phyloP scores from a whole-genome alignment of 1,140 invertebrate species.

The Drosophila miranda region DNA sequence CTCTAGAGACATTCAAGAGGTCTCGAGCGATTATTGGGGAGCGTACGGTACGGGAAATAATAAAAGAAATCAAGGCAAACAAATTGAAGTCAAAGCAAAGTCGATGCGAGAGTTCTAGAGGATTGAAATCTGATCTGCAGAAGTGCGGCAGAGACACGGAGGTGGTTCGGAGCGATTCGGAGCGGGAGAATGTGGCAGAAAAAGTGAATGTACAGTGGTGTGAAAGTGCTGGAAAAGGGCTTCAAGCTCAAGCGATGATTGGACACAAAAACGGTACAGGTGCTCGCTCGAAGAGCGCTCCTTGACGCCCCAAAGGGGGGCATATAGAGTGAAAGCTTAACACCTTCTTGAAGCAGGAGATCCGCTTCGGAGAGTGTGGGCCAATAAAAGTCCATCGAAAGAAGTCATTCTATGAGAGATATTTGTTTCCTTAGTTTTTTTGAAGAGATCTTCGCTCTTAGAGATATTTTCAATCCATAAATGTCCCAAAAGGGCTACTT shows the following conservation, averaged over 20 bases:
- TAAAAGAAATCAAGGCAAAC: slow-evolving; percentile 46
- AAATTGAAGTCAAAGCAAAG: slow-evolving; percentile 34
- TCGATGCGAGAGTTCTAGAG: slow-evolving; percentile 13
- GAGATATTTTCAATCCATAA: too few relatives aligned
- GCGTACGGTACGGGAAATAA: slow-evolving; percentile 31
- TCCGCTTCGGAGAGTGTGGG: too few relatives aligned
- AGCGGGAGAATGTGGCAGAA: slow-evolving; percentile 25
- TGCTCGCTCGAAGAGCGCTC: background rate
- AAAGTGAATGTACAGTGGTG: slow-evolving; percentile 44
- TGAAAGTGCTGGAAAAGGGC: slow-evolving; percentile 25
- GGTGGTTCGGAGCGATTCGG: background rate
- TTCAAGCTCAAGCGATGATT: slow-evolving; percentile 20
- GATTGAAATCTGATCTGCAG: slow-evolving; percentile 39
- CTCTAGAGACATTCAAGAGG: slow-evolving; percentile 18
- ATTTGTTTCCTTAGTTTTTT: too few relatives aligned
- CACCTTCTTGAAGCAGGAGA: too few relatives aligned
- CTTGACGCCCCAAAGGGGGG: too few relatives aligned
- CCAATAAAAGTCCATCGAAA: too few relatives aligned
- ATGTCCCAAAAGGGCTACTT: too few relatives aligned
- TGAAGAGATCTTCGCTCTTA: too few relatives aligned
- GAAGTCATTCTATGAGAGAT: too few relatives aligned
- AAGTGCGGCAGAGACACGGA: background rate
- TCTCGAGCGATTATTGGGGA: slow-evolving; percentile 42
- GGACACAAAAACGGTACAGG: slow-evolving; percentile 13
- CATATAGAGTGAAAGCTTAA: too few relatives aligned